phyloP scores from a whole-genome alignment of 2,888 invertebrate species.

The Cerastis rubricosa region DNA sequence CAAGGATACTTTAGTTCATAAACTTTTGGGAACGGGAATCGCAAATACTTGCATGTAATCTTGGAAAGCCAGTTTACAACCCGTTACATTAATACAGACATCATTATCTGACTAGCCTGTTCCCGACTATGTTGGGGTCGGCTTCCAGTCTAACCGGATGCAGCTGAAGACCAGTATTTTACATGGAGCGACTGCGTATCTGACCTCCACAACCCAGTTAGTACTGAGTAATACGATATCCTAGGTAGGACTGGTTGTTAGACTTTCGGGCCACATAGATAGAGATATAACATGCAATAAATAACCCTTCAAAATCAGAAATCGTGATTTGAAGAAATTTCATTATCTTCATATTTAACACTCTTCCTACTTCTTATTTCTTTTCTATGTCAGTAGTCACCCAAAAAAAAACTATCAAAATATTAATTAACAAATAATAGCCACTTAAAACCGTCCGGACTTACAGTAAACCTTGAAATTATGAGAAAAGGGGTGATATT shows the following conservation, averaged over 20 bases:
- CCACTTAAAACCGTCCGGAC: conserved; percentile 35
- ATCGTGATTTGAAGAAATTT: not conserved
- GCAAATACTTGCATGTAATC: conserved; percentile 17
- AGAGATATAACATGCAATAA: not conserved
- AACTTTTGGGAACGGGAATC: conserved; percentile 7
- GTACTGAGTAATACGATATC: too few relatives aligned
- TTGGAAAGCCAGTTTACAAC: not conserved
- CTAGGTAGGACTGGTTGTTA: too few relatives aligned
- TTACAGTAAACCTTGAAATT: conserved; percentile 27
- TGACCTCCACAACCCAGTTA: too few relatives aligned
- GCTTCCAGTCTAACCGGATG: too few relatives aligned
- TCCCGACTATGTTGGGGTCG: not conserved
- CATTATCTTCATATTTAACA: not conserved
- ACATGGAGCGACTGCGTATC: too few relatives aligned
- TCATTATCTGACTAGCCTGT: too few relatives aligned
- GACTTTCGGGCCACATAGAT: not conserved
- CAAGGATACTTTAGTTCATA: conserved; percentile 7
- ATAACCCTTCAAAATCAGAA: not conserved
- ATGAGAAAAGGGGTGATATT: conserved; percentile 45
- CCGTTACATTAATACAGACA: not conserved
- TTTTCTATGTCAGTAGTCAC: conserved; percentile 4
- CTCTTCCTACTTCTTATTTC: not conserved
- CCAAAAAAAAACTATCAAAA: not conserved
- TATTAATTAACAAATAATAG: conserved; percentile 53
- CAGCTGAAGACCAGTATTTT: too few relatives aligned